Percentiles rank a stretch among this genome's conserved stretches.
Evolutionary conservation across 2,797 vertebrate genomes (phyloP).

Genomic region (Heterohyrax brucei): DNA sequence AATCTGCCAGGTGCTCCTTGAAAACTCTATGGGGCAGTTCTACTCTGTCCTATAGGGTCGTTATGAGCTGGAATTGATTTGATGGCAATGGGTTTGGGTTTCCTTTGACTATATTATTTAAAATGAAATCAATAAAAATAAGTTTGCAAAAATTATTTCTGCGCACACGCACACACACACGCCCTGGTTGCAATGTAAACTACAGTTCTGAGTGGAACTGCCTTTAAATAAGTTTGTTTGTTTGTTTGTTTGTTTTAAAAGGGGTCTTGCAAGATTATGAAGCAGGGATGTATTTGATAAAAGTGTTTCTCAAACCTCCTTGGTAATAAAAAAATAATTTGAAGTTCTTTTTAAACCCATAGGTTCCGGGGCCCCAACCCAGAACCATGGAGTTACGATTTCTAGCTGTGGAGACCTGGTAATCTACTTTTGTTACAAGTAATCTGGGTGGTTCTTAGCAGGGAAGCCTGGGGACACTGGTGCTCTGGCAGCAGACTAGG

Average conservation of each 20-base stretch:
- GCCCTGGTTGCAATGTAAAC: not conserved
- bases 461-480: not conserved
- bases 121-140: not conserved
- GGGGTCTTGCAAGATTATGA: not conserved
- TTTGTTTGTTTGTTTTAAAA: not conserved
- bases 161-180: not conserved
- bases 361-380: not conserved
- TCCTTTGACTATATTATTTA: not conserved
- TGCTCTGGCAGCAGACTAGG: not conserved
- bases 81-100: too few relatives aligned
- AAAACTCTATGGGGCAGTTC: too few relatives aligned
- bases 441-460: not conserved
- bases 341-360: not conserved
- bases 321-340: not conserved
- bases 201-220: conserved; percentile 1
- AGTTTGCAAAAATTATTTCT: conserved; percentile 20
- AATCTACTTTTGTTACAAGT: not conserved
- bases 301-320: conserved; percentile 10
- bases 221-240: not conserved
- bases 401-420: not conserved
- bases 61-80: too few relatives aligned
- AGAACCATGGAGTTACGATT: conserved; percentile 13
- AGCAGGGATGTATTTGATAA: not conserved
- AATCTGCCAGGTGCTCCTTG: too few relatives aligned
- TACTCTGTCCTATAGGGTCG: too few relatives aligned